phyloP scores from a whole-genome alignment of 2,113 vertebrate genomes.

The Chionis minor region DNA sequence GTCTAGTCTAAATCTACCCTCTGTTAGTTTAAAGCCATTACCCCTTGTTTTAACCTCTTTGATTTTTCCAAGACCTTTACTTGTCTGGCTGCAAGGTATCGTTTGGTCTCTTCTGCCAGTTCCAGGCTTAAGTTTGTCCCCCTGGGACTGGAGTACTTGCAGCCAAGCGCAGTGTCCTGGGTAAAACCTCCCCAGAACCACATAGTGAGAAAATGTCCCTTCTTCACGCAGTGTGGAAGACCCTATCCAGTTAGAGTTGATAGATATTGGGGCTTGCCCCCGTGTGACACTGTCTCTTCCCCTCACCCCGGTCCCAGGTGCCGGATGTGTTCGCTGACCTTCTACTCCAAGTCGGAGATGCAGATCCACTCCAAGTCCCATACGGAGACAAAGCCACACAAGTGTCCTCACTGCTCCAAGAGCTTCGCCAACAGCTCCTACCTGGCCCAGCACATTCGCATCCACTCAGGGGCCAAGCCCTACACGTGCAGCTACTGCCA shows the following conservation, averaged over 20 bases:
- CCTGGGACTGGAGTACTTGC: neutral
- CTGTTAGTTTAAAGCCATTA: neutral
- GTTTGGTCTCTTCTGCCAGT: neutral
- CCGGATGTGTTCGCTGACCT: conserved; percentile 99
- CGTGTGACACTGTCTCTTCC: conserved; percentile 38
- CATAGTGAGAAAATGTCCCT: neutral
- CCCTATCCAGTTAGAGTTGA: neutral
- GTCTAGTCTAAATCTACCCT: neutral
- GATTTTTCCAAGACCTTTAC: neutral
- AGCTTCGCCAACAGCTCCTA: conserved; percentile 98
- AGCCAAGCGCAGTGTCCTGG: neutral
- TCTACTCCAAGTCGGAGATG: conserved; percentile 99
- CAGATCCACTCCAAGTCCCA: conserved; percentile 98
- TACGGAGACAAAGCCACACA: conserved; percentile 98
- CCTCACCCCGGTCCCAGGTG: conserved; percentile 83
- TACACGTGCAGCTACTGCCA: conserved; percentile 95
- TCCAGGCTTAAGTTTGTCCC: neutral
- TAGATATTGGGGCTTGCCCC: neutral
- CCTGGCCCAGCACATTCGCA: conserved; percentile 96
- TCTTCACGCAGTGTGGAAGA: neutral
- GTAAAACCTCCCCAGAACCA: neutral
- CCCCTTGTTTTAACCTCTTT: neutral
- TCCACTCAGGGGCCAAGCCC: conserved; percentile 97
- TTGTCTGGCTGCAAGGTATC: neutral
- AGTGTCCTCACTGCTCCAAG: conserved; percentile 98